Evolutionary conservation across 2,888 invertebrate genomes (phyloP), one percentile per base, ranked within the genome.

Genomic region (Dusona sp.): DNA sequence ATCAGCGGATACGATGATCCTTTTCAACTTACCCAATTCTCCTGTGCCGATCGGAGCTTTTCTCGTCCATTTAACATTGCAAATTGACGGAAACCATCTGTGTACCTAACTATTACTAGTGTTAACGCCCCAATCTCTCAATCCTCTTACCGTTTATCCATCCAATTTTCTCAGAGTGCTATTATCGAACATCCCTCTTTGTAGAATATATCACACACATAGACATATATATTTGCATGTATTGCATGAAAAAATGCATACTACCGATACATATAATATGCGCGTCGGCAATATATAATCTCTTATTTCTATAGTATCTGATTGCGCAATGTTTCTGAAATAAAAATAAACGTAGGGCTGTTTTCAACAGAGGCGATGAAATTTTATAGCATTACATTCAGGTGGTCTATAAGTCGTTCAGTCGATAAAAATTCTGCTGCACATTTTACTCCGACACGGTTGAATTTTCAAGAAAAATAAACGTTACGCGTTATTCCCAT

Each of bases 101-200:
- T 73, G 64, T 22, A 68, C 78, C 65, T 61, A 75, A 65, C 70
- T 75, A 79, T 65, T 64, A 67, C 61, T 70, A 75, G 83, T 83
- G 83, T 79, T 77, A 80, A 86, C 68, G 72, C 61, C 45, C 57
- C 79, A 70, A 83, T 83, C 79, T 83, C 85, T 75, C 83, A 72
- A 85, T 85, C 79, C 79, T 79, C 85, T 48, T 42, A 75, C 64
- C 48, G 68, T 25, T 79, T 75, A 42, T 13, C 72, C 75, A 83
- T 86, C 83, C 86, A 86, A 86, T 86, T 86, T 86, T 80, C 86
- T 83, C 83, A 79, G 75, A 86, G 86, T 86, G 86, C 83, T 83
- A 80, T 83, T 80, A 83, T 77, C 57, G 75, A 78, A 74, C 82
- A 42, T 78, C 73, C n/a, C n/a, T 38, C 42, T 75, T n/a, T 61